Base-by-base conservation (phyloP, 2,113 vertebrate genomes). In the Hemibagrus wyckioides region DNA sequence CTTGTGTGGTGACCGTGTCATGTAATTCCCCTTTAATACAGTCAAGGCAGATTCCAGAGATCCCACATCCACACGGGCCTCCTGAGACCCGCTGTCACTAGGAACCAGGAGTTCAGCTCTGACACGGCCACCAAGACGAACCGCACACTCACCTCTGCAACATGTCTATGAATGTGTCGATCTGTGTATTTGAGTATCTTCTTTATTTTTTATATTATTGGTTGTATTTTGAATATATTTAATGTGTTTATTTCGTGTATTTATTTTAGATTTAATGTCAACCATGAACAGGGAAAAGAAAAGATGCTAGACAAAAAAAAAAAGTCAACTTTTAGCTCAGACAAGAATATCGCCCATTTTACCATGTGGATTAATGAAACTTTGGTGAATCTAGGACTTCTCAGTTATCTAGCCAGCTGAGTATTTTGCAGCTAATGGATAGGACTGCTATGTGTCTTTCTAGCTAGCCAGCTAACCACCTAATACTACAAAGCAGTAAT, bases 11-110 rank as follows among this genome's bases (percentile, higher is more conserved):
- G 90, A 92, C 92, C 79, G 88, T 91, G 91, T 94, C 93, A 92
- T 93, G 93, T 94, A 95, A 94, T 92, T 94, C 92, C 90, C 84
- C 91, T 93, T 91, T 95, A 93, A 96, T 93, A 91, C 93, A 95
- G 90, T 93, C 91, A 90, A 93, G 91, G 91, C 93, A 92, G 93
- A 92, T 93, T 94, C 93, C 92, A 91, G 94, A 86, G 90, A 95
- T 90, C 94, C 92, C 88, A 94, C 93, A 95, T 92, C 94, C 94
- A 91, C 91, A 91, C 94, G 91, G 92, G 86, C 92, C 95, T 95
- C 96, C 92, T 90, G 94, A 95, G 95, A 93, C 93, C 91, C 91
- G 91, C 94, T 94, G 94, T 92, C 93, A 94, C 87, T 91, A 80
- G 93, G 94, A 92, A 91, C 89, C 77, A 91, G 90, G 86, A 90